Percentiles rank a stretch among this genome's conserved stretches.
These are phyloP conservation scores for Drosophila arizonae DNA, from an alignment of 1,140 invertebrate species.

Conservation along the genomic window DNA sequence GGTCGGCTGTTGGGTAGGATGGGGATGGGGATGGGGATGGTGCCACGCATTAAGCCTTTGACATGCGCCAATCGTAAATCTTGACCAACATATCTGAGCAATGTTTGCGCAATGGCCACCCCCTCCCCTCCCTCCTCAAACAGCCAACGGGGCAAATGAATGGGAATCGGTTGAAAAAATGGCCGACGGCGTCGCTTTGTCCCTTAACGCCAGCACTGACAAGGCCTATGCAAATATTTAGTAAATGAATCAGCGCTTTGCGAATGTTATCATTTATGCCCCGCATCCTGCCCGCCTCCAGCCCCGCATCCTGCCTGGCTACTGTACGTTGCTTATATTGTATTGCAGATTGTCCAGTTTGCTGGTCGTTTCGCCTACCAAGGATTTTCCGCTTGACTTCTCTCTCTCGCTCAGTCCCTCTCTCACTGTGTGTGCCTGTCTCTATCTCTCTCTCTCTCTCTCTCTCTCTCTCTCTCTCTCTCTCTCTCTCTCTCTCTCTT, in stretches of 20 bases:
- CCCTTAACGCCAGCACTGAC: constrained; percentile 73
- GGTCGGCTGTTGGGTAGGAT: constrained; percentile 9
- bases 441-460: no score
- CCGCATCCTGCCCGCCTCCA: constrained; percentile 1
- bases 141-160: not conserved
- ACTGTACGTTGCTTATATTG: constrained; percentile 8
- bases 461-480: not conserved
- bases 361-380: constrained; percentile 26
- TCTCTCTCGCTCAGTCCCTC: not conserved
- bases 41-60: constrained; percentile 76
- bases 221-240: constrained; percentile 83
- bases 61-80: constrained; percentile 82
- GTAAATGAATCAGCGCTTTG: constrained; percentile 82
- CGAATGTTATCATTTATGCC: constrained; percentile 80
- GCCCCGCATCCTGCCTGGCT: not conserved
- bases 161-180: constrained; percentile 49
- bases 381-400: constrained; percentile 22
- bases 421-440: not conserved
- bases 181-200: constrained; percentile 59
- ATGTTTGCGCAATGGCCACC: constrained; percentile 62
- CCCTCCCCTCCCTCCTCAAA: not conserved
- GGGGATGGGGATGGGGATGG: not conserved
- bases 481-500: not conserved
- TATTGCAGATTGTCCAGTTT: constrained; percentile 37
- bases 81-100: constrained; percentile 80